Evolutionary conservation across 1,140 invertebrate genomes (phyloP).

Genomic region (Drosophila kohkoa): DNA sequence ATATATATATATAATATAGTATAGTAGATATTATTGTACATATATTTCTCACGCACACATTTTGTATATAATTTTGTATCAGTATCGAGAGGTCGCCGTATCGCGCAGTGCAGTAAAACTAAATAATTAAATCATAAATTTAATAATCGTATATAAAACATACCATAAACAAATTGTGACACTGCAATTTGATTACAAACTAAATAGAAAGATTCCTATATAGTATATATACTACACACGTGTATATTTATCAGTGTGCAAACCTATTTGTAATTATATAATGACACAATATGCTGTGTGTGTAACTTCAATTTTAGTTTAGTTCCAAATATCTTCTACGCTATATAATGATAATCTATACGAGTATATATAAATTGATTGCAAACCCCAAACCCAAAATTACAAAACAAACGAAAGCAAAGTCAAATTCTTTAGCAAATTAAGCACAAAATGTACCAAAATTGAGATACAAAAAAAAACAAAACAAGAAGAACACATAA

Average conservation of each 20-base stretch:
- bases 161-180: constrained; percentile 72
- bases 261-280: constrained; percentile 44
- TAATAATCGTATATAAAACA: constrained; percentile 38
- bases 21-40: constrained; percentile 25
- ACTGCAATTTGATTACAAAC: constrained; percentile 57
- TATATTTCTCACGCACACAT: constrained; percentile 41
- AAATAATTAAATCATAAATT: constrained; percentile 12
- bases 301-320: constrained; percentile 73
- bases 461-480: constrained; percentile 22
- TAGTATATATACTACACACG: constrained; percentile 31
- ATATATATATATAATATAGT: background rate
- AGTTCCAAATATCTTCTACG: constrained; percentile 32
- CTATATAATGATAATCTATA: constrained; percentile 35
- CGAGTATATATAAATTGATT: constrained; percentile 2
- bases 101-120: constrained; percentile 38
- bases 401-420: constrained; percentile 48
- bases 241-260: constrained; percentile 43
- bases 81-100: constrained; percentile 54
- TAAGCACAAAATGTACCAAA: constrained; percentile 77
- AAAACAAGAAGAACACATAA: constrained; percentile 23
- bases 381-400: constrained; percentile 4
- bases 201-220: constrained; percentile 75
- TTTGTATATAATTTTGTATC: constrained; percentile 48
- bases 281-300: constrained; percentile 39
- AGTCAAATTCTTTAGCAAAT: constrained; percentile 77